Evolutionary conservation across 2,113 vertebrate genomes (phyloP).

Genomic region (Colossoma macropomum): DNA sequence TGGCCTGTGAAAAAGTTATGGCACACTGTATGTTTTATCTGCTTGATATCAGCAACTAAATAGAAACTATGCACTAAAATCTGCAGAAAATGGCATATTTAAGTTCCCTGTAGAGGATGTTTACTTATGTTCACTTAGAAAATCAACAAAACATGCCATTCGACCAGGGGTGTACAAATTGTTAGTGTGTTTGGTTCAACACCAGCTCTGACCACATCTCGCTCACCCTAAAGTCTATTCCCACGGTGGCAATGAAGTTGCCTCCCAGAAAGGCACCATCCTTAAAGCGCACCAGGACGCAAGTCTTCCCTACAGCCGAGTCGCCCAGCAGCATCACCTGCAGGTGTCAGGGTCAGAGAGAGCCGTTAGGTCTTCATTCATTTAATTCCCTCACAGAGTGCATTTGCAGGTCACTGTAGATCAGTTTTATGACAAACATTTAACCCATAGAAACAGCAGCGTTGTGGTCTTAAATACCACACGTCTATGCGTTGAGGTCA

Average conservation of each 20-base stretch:
- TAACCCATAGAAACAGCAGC: neutral
- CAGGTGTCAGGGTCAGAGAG: constrained; percentile 50
- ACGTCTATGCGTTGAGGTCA: neutral
- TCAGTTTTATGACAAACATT: neutral
- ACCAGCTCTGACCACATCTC: constrained; percentile 28
- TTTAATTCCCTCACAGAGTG: neutral
- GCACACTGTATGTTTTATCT: too few species aligned
- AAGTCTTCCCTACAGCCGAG: constrained; percentile 98
- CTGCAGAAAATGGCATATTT: too few species aligned
- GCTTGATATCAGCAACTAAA: too few species aligned
- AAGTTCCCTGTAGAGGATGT: too few species aligned
- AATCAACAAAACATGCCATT: too few species aligned
- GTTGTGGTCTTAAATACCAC: neutral
- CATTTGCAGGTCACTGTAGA: constrained; percentile 51
- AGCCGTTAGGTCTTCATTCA: constrained; percentile 34
- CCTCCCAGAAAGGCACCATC: constrained; percentile 95
- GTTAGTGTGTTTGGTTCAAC: neutral
- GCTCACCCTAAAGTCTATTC: constrained; percentile 99
- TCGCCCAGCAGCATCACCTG: constrained; percentile 99
- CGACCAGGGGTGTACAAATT: too few species aligned
- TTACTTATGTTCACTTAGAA: too few species aligned
- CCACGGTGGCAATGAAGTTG: constrained; percentile 97
- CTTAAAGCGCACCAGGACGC: constrained; percentile 95
- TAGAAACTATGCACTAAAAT: too few species aligned
- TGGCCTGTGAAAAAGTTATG: too few species aligned